Conservation (phyloP, 2,797 vertebrate species). For the Lepus oiostolus region DNA sequence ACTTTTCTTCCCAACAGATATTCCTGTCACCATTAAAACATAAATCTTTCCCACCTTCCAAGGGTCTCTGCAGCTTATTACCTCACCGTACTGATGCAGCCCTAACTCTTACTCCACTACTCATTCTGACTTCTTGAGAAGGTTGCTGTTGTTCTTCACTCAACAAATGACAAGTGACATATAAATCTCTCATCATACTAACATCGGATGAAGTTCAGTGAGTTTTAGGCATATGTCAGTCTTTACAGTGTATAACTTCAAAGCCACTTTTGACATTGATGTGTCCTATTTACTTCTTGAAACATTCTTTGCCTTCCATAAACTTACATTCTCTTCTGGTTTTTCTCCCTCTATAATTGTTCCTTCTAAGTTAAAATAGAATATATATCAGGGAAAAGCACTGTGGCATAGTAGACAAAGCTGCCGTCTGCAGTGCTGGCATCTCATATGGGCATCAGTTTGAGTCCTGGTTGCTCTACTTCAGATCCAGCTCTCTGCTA, state of each 20-base stretch:
- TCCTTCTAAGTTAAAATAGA: not conserved
- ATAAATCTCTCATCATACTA: not conserved
- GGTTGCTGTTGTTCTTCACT: too few relatives aligned
- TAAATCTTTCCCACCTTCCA: not conserved
- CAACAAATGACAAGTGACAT: not conserved
- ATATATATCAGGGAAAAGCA: not conserved
- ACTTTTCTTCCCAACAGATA: not conserved
- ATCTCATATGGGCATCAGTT: too few relatives aligned
- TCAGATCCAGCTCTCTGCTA: too few relatives aligned
- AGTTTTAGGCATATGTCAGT: not conserved
- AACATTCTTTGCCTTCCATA: not conserved
- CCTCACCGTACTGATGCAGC: not conserved
- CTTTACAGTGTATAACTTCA: not conserved
- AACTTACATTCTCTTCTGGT: not conserved
- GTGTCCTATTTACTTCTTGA: not conserved
- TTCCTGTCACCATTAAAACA: not conserved
- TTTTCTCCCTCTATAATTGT: not conserved
- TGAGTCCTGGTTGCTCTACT: too few relatives aligned
- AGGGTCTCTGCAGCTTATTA: not conserved
- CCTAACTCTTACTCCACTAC: too few relatives aligned
- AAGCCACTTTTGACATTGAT: not conserved
- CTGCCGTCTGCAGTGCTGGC: too few relatives aligned
- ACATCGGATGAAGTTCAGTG: not conserved
- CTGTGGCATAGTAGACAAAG: too few relatives aligned
- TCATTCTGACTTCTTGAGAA: not conserved